Base-by-base conservation (phyloP, 2,113 vertebrate species). In the Camelus dromedarius region DNA sequence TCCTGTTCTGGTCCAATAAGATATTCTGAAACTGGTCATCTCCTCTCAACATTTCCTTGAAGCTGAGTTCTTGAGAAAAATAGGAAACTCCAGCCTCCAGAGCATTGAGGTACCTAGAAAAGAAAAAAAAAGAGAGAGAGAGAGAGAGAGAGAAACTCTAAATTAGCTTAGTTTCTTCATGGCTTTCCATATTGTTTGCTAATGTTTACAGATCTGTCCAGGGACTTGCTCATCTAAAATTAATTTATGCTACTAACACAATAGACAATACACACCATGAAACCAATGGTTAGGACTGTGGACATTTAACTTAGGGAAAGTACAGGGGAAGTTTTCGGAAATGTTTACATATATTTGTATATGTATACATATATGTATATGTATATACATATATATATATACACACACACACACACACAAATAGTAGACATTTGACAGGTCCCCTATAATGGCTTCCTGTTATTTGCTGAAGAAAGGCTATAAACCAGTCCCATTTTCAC, bases 31-130 rank as follows among this genome's bases (percentile, higher is more conserved):
- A 95, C 0, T 99, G 98, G 0, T 82, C 79, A 0, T 98, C 82
- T 30, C 94, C 96, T 75, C 99, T 99, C 92, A 99, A 95, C 86
- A 98, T 97, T 0, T 98, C 97, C 95, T 99, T 99, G 2, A 97
- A 60, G 8, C 58, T 95, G 1, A 97, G 92, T 42, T 76, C 20
- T 14, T 54, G 24, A 0, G 99, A 98, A 92, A 99, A 99, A 2
- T 96, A 87, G 38, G 98, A 98, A 8, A 99, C 98, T 38, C 98
- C 60, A 69, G 99, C 99, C n/a, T 99, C 99, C 95, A 99, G 76
- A 0, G 99, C 99, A 48, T 99, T 99, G 69, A 99, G 99, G 96
- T 99, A 99, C 99, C 99, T 99, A 94, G 32, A n/a, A 96, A n/a
- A 96, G 81, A 30, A 20, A 70, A 75, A 69, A 92, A 67, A 67